phyloP scores from a whole-genome alignment of 1,140 invertebrate species.

The Metaphire vulgaris region DNA sequence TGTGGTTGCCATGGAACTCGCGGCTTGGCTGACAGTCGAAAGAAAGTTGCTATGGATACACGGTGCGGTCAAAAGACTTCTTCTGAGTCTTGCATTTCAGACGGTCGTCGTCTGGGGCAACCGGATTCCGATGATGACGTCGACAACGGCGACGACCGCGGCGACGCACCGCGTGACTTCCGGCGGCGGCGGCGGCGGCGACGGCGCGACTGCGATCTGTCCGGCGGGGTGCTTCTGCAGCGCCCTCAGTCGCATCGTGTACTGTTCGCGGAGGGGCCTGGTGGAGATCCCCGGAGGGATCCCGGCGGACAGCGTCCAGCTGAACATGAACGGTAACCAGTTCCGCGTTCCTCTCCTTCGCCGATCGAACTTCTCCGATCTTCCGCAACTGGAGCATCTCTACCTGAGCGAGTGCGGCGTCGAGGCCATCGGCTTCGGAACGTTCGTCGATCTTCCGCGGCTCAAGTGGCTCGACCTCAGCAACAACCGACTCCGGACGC shows the following conservation, averaged over 20 bases:
- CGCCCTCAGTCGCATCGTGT: slow-evolving; percentile 41
- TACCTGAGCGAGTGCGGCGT: slow-evolving; percentile 49
- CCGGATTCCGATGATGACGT: too few species aligned
- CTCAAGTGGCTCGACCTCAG: slow-evolving; percentile 48
- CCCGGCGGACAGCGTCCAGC: slow-evolving; percentile 41
- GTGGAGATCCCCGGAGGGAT: slow-evolving; percentile 43
- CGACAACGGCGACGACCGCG: too few species aligned
- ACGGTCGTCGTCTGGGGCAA: too few species aligned
- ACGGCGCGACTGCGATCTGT: too few species aligned
- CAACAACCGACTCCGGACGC: slow-evolving; percentile 43
- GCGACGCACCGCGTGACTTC: too few species aligned
- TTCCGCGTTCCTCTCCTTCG: slow-evolving; percentile 39
- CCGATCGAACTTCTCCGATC: slow-evolving; percentile 43
- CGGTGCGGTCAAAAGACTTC: too few species aligned
- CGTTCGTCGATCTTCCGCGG: slow-evolving; percentile 43
- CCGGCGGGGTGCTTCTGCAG: slow-evolving; percentile 47
- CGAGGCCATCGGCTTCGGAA: slow-evolving; percentile 42
- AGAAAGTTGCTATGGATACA: too few species aligned
- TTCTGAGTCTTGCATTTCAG: too few species aligned
- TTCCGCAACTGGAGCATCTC: slow-evolving; percentile 40
- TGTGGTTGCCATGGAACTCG: too few species aligned
- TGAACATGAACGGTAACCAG: slow-evolving; percentile 47
- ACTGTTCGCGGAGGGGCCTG: slow-evolving; percentile 43
- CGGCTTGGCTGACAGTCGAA: too few species aligned
- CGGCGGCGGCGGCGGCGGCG: too few species aligned